These are phyloP conservation scores for Callorhinus ursinus DNA, from an alignment of 2,113 vertebrate species.

Conservation along the genomic window DNA sequence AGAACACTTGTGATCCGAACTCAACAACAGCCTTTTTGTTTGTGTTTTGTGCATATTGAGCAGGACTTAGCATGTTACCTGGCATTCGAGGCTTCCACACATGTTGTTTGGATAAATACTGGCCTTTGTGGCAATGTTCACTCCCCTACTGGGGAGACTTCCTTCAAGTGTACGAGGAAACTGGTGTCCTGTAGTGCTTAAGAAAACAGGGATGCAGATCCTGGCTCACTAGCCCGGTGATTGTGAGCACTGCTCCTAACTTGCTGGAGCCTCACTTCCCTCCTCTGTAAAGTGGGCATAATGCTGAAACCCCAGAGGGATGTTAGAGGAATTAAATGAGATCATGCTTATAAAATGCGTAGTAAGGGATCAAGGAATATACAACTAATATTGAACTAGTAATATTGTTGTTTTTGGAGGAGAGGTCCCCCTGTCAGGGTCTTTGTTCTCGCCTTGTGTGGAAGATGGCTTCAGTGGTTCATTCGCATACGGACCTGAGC, in stretches of 20 bases:
- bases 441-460: neutral
- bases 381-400: neutral
- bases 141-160: neutral
- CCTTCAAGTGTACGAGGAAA: neutral
- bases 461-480: neutral
- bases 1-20: neutral
- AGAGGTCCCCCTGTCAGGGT: neutral
- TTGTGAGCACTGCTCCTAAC: neutral
- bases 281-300: neutral
- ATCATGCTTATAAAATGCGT: neutral
- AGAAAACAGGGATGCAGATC: neutral
- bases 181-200: neutral
- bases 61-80: neutral
- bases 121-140: neutral
- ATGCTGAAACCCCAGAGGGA: neutral
- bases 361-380: neutral
- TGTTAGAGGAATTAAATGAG: neutral
- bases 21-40: neutral
- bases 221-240: neutral
- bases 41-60: neutral
- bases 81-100: neutral
- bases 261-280: neutral
- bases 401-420: neutral
- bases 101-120: neutral
- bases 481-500: neutral